Evolutionary conservation across 2,888 invertebrate species (phyloP).

Genomic region (Cryptocephalus moraei): DNA sequence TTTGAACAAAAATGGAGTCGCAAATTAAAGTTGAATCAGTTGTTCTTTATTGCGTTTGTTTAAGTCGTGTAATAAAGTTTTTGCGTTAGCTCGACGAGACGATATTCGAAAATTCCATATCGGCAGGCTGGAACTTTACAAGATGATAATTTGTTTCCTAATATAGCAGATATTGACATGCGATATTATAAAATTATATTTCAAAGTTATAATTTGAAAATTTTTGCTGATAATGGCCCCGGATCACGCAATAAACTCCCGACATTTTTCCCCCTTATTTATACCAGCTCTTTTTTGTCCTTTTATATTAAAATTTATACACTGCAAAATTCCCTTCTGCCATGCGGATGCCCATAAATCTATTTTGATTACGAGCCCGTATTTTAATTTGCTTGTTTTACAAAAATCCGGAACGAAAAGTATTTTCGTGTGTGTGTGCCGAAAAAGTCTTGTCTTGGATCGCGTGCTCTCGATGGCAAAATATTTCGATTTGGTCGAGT

Average conservation of each 20-base stretch:
- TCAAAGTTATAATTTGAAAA: conserved; percentile 33
- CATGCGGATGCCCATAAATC: conserved; percentile 14
- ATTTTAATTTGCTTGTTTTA: conserved; percentile 12
- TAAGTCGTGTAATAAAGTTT: too few relatives aligned
- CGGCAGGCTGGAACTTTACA: conserved; percentile 6
- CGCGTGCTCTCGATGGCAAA: too few relatives aligned
- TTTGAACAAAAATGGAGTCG: too few relatives aligned
- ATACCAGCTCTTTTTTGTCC: conserved; percentile 9
- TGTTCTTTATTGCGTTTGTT: too few relatives aligned
- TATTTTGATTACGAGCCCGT: conserved; percentile 8
- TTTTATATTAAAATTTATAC: conserved; percentile 17
- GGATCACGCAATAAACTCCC: conserved; percentile 25
- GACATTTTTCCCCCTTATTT: conserved; percentile 21
- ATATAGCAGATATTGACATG: conserved; percentile 33
- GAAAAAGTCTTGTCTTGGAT: too few relatives aligned
- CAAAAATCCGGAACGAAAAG: conserved; percentile 13
- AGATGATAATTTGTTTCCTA: conserved; percentile 26
- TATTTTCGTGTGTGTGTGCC: not conserved
- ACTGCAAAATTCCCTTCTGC: conserved; percentile 14
- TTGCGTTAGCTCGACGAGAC: too few relatives aligned
- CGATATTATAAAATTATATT: conserved; percentile 34
- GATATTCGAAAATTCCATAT: conserved; percentile 8
- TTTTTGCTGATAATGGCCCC: conserved; percentile 29
- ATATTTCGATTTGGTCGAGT: too few relatives aligned
- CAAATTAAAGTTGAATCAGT: too few relatives aligned